phyloP scores from a whole-genome alignment of 2,888 invertebrate species.

The Carcina quercana region DNA sequence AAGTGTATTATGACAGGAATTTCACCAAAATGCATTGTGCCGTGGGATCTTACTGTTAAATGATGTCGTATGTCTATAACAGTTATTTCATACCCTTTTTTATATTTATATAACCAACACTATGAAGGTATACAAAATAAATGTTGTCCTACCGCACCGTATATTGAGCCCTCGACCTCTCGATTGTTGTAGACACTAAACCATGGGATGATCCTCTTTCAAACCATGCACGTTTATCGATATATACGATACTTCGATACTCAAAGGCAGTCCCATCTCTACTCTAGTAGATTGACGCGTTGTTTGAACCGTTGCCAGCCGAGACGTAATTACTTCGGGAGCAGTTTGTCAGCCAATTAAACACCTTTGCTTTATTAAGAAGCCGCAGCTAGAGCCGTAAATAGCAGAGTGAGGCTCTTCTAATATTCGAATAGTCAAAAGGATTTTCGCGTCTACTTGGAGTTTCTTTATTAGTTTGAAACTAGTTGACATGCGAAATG shows the following conservation, averaged over 20 bases:
- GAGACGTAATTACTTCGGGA: conserved; percentile 68
- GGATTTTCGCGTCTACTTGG: too few relatives aligned
- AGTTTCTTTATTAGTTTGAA: too few relatives aligned
- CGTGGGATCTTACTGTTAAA: too few relatives aligned
- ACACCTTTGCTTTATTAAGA: conserved; percentile 74
- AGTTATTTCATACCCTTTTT: neutral
- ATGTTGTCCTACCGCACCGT: too few relatives aligned
- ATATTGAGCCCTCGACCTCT: too few relatives aligned
- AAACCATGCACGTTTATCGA: neutral
- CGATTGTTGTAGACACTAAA: too few relatives aligned
- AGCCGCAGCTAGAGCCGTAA: conserved; percentile 48
- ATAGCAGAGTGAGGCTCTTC: too few relatives aligned
- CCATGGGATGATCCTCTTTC: neutral
- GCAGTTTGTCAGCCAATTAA: conserved; percentile 74
- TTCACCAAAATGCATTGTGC: too few relatives aligned
- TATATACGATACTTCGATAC: neutral
- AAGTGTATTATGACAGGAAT: too few relatives aligned
- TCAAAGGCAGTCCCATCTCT: conserved; percentile 29
- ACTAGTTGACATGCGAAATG: too few relatives aligned
- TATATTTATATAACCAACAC: neutral
- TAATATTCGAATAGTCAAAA: too few relatives aligned
- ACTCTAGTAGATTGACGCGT: conserved; percentile 55
- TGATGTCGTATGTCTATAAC: neutral
- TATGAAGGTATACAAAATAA: neutral
- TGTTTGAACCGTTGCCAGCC: conserved; percentile 55